Evolutionary conservation across 2,888 invertebrate genomes (phyloP).

Genomic region (Eupithecia subumbrata): DNA sequence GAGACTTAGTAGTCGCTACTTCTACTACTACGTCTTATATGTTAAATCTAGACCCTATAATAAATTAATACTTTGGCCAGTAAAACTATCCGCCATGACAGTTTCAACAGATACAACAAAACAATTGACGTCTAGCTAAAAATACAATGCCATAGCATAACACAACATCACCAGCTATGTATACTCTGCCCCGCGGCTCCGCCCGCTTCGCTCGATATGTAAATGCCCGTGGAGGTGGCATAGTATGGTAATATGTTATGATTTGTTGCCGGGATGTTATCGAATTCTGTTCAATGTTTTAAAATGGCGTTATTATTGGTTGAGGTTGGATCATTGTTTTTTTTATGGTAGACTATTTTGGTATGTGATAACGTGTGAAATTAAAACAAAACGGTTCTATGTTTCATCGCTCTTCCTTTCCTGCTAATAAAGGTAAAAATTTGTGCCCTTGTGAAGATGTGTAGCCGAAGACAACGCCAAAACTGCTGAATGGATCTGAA

Average conservation of each 20-base stretch:
- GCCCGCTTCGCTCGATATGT: conserved; percentile 13
- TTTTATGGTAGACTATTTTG: neutral
- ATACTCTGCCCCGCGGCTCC: neutral
- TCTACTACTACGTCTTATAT: too few relatives aligned
- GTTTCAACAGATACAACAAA: neutral
- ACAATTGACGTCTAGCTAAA: neutral
- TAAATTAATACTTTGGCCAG: too few relatives aligned
- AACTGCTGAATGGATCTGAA: too few relatives aligned
- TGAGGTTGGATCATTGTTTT: neutral
- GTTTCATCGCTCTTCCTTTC: neutral
- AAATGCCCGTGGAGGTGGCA: conserved; percentile 16
- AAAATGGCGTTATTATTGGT: neutral
- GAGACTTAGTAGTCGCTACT: too few relatives aligned
- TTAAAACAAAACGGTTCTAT: neutral
- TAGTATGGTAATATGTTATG: conserved; percentile 19
- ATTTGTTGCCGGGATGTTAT: conserved; percentile 13
- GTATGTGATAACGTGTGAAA: neutral
- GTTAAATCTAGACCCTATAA: too few relatives aligned
- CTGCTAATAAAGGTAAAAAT: neutral
- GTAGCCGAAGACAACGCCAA: too few relatives aligned
- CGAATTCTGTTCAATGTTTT: conserved; percentile 14
- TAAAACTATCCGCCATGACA: neutral
- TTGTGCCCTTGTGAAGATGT: too few relatives aligned
- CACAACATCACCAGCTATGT: neutral
- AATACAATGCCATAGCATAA: neutral